Evolutionary conservation across 1,140 invertebrate species (phyloP).

Genomic region (Caenorhabditis brenneri): DNA sequence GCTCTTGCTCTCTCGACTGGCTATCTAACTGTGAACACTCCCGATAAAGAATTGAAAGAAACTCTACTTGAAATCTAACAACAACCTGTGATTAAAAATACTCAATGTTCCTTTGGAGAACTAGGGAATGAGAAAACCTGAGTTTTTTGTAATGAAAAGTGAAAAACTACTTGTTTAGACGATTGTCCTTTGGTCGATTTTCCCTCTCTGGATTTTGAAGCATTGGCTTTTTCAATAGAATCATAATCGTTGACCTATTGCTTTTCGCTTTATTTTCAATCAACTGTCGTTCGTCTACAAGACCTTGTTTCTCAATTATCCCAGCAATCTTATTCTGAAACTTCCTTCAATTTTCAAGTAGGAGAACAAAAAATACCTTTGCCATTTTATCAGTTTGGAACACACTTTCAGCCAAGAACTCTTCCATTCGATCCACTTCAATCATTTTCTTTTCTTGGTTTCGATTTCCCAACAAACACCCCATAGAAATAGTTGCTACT

Average conservation of each 20-base stretch:
- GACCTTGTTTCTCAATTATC: background rate
- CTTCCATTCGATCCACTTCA: constrained; percentile 10
- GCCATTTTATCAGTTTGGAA: constrained; percentile 23
- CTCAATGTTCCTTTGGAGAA: no score
- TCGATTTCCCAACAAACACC: background rate
- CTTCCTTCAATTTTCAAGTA: background rate
- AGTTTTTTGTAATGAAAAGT: no score
- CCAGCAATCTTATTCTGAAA: background rate
- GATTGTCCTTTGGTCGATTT: background rate
- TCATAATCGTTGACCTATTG: constrained; percentile 3
- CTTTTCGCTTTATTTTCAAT: background rate
- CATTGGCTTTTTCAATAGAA: no score
- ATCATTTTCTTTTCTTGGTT: constrained; percentile 1
- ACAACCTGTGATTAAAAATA: no score
- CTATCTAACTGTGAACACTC: no score
- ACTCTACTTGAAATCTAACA: no score
- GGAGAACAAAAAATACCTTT: background rate
- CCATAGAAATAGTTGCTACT: background rate
- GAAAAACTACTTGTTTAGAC: background rate
- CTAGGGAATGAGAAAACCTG: no score
- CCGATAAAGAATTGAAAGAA: no score
- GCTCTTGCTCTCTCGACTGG: no score
- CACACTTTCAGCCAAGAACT: constrained; percentile 11
- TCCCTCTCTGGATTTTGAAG: background rate
- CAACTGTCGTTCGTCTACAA: background rate